phyloP scores from a whole-genome alignment of 2,888 invertebrate genomes.

The Cordilura impudica region DNA sequence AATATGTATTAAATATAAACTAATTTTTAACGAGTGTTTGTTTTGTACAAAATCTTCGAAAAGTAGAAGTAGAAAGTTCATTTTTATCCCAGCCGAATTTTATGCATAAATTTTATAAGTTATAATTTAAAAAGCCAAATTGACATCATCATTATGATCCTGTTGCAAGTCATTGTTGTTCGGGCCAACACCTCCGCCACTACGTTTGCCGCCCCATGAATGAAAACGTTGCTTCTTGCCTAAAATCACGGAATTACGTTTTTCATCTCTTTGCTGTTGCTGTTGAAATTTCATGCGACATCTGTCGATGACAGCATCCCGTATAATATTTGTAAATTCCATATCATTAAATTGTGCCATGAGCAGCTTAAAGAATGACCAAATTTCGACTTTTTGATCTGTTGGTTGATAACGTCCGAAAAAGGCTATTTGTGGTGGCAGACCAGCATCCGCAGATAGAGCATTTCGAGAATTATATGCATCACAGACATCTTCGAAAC shows the following conservation, averaged over 20 bases:
- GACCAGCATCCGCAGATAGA: neutral
- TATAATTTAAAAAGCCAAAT: slow-evolving; percentile 18
- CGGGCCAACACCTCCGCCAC: neutral
- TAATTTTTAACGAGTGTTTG: neutral
- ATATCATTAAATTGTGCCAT: slow-evolving; percentile 75
- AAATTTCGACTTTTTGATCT: slow-evolving; percentile 72
- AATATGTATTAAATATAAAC: slow-evolving; percentile 30
- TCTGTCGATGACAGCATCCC: slow-evolving; percentile 73
- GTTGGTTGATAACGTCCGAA: slow-evolving; percentile 70
- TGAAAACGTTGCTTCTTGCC: slow-evolving; percentile 78
- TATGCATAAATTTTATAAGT: neutral
- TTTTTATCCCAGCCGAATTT: slow-evolving; percentile 37
- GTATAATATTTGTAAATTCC: slow-evolving; percentile 72
- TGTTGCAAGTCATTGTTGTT: slow-evolving; percentile 31
- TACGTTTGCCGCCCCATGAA: slow-evolving; percentile 77
- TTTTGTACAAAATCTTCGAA: slow-evolving; percentile 10
- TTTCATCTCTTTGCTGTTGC: slow-evolving; percentile 71
- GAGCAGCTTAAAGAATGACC: slow-evolving; percentile 75
- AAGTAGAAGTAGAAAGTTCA: neutral
- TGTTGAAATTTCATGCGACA: slow-evolving; percentile 71
- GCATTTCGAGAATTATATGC: slow-evolving; percentile 67
- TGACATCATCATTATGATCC: slow-evolving; percentile 55
- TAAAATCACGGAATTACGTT: slow-evolving; percentile 73
- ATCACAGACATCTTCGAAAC: slow-evolving; percentile 76
- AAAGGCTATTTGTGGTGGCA: slow-evolving; percentile 50